phyloP scores from a whole-genome alignment of 2,113 vertebrate species.

The Scomber colias region DNA sequence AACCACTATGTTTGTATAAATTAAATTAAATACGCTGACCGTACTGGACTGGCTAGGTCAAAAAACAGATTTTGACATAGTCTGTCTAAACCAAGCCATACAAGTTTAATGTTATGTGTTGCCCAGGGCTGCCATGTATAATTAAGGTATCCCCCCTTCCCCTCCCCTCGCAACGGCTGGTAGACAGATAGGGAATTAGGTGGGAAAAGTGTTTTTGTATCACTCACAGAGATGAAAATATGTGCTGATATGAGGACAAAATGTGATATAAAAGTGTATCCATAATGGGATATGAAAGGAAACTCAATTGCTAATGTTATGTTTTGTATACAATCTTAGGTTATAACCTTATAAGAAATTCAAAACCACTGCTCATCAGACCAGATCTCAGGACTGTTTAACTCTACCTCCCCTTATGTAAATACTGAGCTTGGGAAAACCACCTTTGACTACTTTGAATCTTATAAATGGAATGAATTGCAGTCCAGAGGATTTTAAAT shows the following conservation, averaged over 20 bases:
- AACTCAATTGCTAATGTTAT: background rate
- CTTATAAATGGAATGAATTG: too few species aligned
- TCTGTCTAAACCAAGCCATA: constrained; percentile 73
- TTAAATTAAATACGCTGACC: constrained; percentile 36
- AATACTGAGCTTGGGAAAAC: too few species aligned
- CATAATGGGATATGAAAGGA: background rate
- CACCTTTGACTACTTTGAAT: too few species aligned
- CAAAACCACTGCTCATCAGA: too few species aligned
- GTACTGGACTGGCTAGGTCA: constrained; percentile 49
- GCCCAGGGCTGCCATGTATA: constrained; percentile 79
- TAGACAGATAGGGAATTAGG: constrained; percentile 57
- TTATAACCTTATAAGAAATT: background rate
- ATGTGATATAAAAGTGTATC: background rate
- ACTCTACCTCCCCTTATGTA: too few species aligned
- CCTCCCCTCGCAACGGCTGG: constrained; percentile 16
- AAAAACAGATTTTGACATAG: constrained; percentile 69
- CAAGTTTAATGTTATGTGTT: constrained; percentile 80
- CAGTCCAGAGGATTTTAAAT: too few species aligned
- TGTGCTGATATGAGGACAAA: background rate
- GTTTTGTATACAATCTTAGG: background rate
- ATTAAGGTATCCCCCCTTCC: constrained; percentile 72
- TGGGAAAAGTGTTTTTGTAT: constrained; percentile 43
- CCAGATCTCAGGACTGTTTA: too few species aligned
- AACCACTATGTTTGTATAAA: constrained; percentile 33
- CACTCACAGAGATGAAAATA: constrained; percentile 32